phyloP scores from a whole-genome alignment of 1,140 invertebrate genomes.

The Pogonus chalceus region DNA sequence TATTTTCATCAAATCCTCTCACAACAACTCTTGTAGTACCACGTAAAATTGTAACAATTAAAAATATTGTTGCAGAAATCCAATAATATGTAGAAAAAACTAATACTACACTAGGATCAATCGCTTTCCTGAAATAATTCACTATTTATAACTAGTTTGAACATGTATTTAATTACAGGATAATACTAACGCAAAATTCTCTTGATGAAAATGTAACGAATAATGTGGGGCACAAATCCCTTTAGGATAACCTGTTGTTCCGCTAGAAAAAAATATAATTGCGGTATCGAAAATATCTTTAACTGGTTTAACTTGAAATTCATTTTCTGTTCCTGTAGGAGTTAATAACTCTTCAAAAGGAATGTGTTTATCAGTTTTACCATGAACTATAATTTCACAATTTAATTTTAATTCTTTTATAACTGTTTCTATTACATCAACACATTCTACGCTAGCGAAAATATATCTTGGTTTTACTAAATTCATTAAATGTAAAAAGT shows the following conservation, averaged over 20 bases:
- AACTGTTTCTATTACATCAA: slow-evolving; percentile 4
- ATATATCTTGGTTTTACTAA: slow-evolving; percentile 11
- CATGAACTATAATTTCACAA: slow-evolving; percentile 12
- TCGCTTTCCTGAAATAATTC: not conserved
- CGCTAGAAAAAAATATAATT: slow-evolving; percentile 50
- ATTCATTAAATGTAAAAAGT: slow-evolving; percentile 9
- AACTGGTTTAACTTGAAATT: slow-evolving; percentile 11
- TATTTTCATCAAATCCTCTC: slow-evolving; percentile 29
- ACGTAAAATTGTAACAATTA: slow-evolving; percentile 19
- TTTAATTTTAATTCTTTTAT: not conserved
- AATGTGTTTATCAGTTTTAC: not conserved
- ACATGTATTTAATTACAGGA: not conserved
- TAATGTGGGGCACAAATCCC: slow-evolving; percentile 62
- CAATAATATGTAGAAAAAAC: slow-evolving; percentile 24
- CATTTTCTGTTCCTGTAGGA: not conserved
- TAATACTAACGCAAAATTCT: not conserved
- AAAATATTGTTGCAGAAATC: slow-evolving; percentile 22
- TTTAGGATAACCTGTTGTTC: slow-evolving; percentile 73
- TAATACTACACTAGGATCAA: not conserved
- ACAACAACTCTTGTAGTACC: slow-evolving; percentile 28
- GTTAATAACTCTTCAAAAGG: slow-evolving; percentile 11
- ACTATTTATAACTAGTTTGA: slow-evolving; percentile 3
- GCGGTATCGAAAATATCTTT: slow-evolving; percentile 26
- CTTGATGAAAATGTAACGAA: slow-evolving; percentile 11
- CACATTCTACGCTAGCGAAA: not conserved